Evolutionary conservation across 2,888 invertebrate genomes (phyloP).

Genomic region (Carpatolechia fugitivella): DNA sequence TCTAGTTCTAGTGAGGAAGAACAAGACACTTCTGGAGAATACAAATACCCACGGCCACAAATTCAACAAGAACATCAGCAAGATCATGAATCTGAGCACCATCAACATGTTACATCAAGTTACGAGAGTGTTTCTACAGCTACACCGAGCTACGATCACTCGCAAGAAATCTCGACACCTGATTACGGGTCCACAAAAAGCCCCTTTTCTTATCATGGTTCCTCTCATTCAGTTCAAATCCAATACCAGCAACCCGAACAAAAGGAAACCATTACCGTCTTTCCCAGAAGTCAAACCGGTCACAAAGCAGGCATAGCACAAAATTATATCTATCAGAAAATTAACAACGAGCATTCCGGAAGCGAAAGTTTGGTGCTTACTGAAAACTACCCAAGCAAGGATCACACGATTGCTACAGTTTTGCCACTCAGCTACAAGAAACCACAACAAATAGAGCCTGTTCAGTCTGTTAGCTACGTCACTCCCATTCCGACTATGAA

Average conservation of each 20-base stretch:
- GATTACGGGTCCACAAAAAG: slow-evolving; percentile 26
- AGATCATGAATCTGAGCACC: slow-evolving; percentile 21
- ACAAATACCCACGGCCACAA: not conserved
- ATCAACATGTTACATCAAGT: slow-evolving; percentile 30
- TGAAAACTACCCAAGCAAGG: slow-evolving; percentile 79
- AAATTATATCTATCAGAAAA: slow-evolving; percentile 52
- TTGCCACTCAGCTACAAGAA: slow-evolving; percentile 55
- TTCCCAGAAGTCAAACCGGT: slow-evolving; percentile 37
- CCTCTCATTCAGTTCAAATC: slow-evolving; percentile 26
- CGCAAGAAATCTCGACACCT: slow-evolving; percentile 28
- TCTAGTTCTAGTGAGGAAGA: not conserved
- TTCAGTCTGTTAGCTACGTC: slow-evolving; percentile 66
- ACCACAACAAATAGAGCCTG: slow-evolving; percentile 38
- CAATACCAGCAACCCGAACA: slow-evolving; percentile 35
- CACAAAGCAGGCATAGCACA: slow-evolving; percentile 31
- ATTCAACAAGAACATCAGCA: slow-evolving; percentile 1
- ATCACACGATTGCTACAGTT: slow-evolving; percentile 79
- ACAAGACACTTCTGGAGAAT: not conserved
- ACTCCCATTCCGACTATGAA: slow-evolving; percentile 64
- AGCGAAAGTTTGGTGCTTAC: slow-evolving; percentile 56
- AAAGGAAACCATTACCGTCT: slow-evolving; percentile 42
- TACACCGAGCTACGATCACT: slow-evolving; percentile 35
- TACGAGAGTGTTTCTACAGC: slow-evolving; percentile 32
- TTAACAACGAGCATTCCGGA: slow-evolving; percentile 43
- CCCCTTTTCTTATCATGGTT: slow-evolving; percentile 31